Evolutionary conservation across 2,113 vertebrate species (phyloP), one percentile per base, ranked within the genome.

Genomic region (Vicugna pacos): DNA sequence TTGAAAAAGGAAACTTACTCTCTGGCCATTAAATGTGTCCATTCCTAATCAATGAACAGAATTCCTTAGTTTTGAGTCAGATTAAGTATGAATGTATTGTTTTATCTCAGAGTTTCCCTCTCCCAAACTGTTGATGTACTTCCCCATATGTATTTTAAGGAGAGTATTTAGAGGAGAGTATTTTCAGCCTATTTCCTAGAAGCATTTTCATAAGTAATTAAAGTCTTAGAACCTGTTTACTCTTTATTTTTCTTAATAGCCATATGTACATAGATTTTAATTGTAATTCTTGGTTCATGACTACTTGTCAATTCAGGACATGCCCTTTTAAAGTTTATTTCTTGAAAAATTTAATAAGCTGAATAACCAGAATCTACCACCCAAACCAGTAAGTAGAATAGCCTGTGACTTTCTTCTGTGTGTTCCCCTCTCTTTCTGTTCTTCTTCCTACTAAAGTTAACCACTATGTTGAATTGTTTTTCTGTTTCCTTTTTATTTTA

Each of bases 31-130:
- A 22, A 60, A 22, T 42, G 42, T 65, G 20, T 56, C 54, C 30
- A 15, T 72, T 96, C 13, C 52, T 84, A 46, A 35, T 60, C 30
- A 64, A 13, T 42, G 48, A 84, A 48, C n/a, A 77, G 20, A 93
- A 76, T 93, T 93, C 50, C 64, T 93, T 76, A 77, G 60, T 83
- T 89, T 89, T 88, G 67, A 32, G 35, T 83, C 28, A 76, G 15
- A n/a, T 58, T 75, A 77, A 89, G 22, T 77, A 46, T 42, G 6
- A 79, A n/a, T 52, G 22, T 70, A 42, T 48, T 72, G 10, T 94
- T 83, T 81, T 75, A n/a, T 60, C 38, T 67, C 28, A 65, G 75
- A 95, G 16, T 50, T 65, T 20, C 42, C 22, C 42, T 65, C 17
- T 54, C 52, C 64, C 76, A 62, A 70, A 54, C 38, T 84, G 89